Percentiles rank a stretch among this genome's conserved stretches.
These are phyloP conservation scores for Nyctereutes procyonoides DNA, from an alignment of 2,113 vertebrate genomes.

Conservation along the genomic window DNA sequence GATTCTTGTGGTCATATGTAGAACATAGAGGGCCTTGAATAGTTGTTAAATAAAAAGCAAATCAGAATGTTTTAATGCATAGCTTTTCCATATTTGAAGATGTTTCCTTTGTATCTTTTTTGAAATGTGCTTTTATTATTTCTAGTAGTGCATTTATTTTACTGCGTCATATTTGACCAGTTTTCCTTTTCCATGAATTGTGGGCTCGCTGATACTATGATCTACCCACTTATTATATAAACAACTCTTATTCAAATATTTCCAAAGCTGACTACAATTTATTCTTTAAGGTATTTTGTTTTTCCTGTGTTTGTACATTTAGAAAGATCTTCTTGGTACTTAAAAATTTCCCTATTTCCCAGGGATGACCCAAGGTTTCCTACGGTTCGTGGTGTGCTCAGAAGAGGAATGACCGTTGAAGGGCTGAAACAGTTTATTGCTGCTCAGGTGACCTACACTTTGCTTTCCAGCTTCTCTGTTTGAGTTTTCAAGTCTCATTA, in stretches of 20 bases:
- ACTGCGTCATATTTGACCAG: neutral
- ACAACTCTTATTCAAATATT: neutral
- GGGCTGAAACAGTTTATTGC: conserved; percentile 99
- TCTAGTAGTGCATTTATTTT: neutral
- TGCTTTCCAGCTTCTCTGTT: neutral
- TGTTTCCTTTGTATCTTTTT: neutral
- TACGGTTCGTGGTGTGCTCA: conserved; percentile 97
- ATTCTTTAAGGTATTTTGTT: neutral
- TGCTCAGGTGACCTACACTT: conserved; percentile 90
- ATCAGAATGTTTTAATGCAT: neutral
- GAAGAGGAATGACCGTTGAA: conserved; percentile 99
- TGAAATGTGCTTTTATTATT: neutral
- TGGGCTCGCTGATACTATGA: neutral
- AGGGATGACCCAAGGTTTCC: conserved; percentile 99
- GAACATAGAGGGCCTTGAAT: neutral
- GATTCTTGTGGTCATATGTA: neutral
- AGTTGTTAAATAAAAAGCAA: neutral
- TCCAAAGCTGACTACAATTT: neutral
- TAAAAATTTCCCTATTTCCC: neutral
- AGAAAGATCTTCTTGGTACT: neutral
- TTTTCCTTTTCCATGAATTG: neutral
- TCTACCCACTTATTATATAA: neutral
- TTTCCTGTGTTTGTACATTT: neutral
- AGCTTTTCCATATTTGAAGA: neutral
- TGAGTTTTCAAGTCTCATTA: neutral